These are phyloP conservation scores for Catharus minimus DNA, from an alignment of 2,113 vertebrate genomes.

Conservation along the genomic window DNA sequence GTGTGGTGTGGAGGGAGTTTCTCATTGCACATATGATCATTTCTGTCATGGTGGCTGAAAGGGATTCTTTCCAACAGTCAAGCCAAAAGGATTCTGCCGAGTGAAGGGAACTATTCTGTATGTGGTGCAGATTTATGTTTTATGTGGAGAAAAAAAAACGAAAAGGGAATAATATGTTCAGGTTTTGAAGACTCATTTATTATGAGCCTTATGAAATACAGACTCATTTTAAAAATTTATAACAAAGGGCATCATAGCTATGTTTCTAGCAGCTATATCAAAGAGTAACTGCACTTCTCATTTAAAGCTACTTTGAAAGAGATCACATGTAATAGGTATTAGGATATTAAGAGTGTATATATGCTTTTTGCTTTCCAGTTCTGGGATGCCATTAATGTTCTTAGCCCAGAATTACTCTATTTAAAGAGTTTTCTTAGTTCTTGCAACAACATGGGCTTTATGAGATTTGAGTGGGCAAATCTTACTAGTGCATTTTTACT, in stretches of 20 bases:
- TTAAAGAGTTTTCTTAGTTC: slow-evolving; percentile 37
- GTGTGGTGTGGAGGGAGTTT: neutral
- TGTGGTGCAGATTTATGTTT: neutral
- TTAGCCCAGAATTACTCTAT: slow-evolving; percentile 34
- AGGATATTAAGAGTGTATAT: slow-evolving; percentile 35
- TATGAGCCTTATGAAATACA: neutral
- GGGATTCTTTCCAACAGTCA: neutral
- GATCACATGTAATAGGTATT: slow-evolving; percentile 43
- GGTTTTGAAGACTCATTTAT: neutral
- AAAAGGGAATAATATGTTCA: neutral
- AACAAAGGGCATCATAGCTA: neutral
- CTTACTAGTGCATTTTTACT: neutral
- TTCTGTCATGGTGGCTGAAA: neutral
- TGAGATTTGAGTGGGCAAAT: slow-evolving; percentile 30
- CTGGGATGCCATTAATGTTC: slow-evolving; percentile 51
- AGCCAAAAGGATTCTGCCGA: neutral
- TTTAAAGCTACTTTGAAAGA: slow-evolving; percentile 56
- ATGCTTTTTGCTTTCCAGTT: slow-evolving; percentile 45
- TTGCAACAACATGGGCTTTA: neutral
- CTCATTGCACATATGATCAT: fast-evolving
- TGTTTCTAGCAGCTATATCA: slow-evolving; percentile 18
- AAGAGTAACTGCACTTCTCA: neutral
- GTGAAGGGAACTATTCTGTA: neutral
- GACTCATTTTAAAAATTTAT: neutral
- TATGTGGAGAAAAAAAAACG: neutral